Conservation (phyloP, 2,113 vertebrate genomes). For the Vireo altiloquus region DNA sequence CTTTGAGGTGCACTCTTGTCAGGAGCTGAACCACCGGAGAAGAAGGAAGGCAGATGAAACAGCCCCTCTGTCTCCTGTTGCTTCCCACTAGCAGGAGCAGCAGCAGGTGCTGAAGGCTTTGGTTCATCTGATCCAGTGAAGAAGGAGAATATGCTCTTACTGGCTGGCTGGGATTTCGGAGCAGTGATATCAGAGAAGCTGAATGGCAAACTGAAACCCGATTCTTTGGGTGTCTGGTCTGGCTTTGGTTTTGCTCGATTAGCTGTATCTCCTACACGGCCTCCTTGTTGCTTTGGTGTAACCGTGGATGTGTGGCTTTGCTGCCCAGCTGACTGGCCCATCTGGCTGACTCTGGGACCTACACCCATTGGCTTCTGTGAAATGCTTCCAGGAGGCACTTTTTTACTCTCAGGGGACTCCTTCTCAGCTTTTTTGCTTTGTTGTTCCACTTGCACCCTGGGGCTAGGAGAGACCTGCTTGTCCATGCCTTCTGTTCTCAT, state of each 20-base stretch:
- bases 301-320: neutral
- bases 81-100: slow-evolving; percentile 27
- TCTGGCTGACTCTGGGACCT: neutral
- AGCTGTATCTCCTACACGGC: neutral
- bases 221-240: slow-evolving; percentile 61
- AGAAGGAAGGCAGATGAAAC: slow-evolving; percentile 83
- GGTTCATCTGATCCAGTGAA: slow-evolving; percentile 71
- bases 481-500: neutral
- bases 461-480: slow-evolving; percentile 1
- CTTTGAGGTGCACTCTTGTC: slow-evolving; percentile 72
- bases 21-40: slow-evolving; percentile 69
- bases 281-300: slow-evolving; percentile 2
- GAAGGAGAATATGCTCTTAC: slow-evolving; percentile 80
- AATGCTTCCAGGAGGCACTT: neutral
- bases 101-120: slow-evolving; percentile 38
- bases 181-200: slow-evolving; percentile 55
- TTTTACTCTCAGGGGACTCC: neutral
- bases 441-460: neutral
- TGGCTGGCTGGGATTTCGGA: slow-evolving; percentile 47
- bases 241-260: slow-evolving; percentile 55
- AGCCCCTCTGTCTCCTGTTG: slow-evolving; percentile 72
- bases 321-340: neutral
- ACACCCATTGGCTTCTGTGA: neutral
- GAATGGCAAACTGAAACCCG: slow-evolving; percentile 78
- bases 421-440: neutral